These are phyloP conservation scores for Cacoxenus indagator DNA, from an alignment of 2,888 invertebrate species.

Conservation along the genomic window DNA sequence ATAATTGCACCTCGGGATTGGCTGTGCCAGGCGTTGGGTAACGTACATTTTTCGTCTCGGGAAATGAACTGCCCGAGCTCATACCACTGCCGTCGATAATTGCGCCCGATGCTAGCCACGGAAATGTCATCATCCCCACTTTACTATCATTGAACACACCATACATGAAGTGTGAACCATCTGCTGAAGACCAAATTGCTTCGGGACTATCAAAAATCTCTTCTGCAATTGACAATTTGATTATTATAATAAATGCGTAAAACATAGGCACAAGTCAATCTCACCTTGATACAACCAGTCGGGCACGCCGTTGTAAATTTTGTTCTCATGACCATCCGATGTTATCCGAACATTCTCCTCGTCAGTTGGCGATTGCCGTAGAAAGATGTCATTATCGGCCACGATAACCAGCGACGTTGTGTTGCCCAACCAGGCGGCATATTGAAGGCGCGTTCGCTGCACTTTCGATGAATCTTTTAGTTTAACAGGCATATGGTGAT, in stretches of 20 bases:
- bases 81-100: conserved; percentile 75
- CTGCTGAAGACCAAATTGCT: conserved; percentile 89
- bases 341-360: conserved; percentile 81
- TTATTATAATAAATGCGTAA: neutral
- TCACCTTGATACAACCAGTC: conserved; percentile 98
- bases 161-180: conserved; percentile 87
- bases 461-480: conserved; percentile 81
- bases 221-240: conserved; percentile 74
- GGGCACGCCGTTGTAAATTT: conserved; percentile 92
- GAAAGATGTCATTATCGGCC: conserved; percentile 90
- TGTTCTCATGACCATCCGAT: conserved; percentile 81
- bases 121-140: conserved; percentile 83
- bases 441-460: conserved; percentile 82
- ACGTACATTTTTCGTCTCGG: conserved; percentile 82
- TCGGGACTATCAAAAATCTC: conserved; percentile 86
- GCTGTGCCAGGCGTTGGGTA: conserved; percentile 91
- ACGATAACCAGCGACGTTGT: conserved; percentile 84
- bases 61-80: conserved; percentile 78
- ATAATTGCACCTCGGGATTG: conserved; percentile 87
- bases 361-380: conserved; percentile 80
- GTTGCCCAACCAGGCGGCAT: conserved; percentile 86
- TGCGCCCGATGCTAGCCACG: conserved; percentile 83
- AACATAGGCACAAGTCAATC: neutral
- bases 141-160: conserved; percentile 88
- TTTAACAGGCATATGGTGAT: conserved; percentile 88